These are phyloP conservation scores for Phalacrocorax pelagicus DNA, from an alignment of 2,113 vertebrate species.

Conservation along the genomic window DNA sequence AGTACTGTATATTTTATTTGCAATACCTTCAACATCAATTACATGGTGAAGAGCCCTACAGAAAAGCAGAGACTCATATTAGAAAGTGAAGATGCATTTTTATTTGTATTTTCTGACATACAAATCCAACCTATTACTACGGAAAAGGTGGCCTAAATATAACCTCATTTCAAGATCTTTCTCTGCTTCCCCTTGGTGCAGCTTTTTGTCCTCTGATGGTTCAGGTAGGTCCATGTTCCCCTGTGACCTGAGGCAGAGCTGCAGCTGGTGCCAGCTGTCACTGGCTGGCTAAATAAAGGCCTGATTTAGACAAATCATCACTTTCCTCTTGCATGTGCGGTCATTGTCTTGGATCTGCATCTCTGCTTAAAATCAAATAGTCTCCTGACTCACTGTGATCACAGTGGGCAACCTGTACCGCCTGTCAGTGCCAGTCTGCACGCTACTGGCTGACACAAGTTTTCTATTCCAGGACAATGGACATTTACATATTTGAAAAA, in stretches of 20 bases:
- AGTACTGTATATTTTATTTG: background rate
- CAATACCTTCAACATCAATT: background rate
- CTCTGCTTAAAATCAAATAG: background rate
- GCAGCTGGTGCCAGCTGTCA: background rate
- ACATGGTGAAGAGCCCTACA: background rate
- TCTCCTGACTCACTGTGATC: background rate
- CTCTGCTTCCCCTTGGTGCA: background rate
- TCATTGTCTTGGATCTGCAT: background rate
- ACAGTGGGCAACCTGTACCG: background rate
- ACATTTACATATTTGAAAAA: background rate
- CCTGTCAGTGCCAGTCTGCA: background rate
- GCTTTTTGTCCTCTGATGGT: background rate
- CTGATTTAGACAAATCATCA: conserved; percentile 26
- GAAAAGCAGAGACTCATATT: background rate
- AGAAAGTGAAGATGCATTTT: background rate
- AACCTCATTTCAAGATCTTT: background rate
- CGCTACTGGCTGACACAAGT: background rate
- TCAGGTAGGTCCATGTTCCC: background rate
- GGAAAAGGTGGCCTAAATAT: background rate
- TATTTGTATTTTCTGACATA: background rate
- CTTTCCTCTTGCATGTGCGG: background rate
- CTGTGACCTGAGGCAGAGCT: background rate
- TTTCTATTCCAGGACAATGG: background rate
- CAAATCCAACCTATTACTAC: background rate
- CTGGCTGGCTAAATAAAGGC: background rate